Base-by-base conservation (phyloP, 1,140 invertebrate species). In the Melanaphis sacchari region DNA sequence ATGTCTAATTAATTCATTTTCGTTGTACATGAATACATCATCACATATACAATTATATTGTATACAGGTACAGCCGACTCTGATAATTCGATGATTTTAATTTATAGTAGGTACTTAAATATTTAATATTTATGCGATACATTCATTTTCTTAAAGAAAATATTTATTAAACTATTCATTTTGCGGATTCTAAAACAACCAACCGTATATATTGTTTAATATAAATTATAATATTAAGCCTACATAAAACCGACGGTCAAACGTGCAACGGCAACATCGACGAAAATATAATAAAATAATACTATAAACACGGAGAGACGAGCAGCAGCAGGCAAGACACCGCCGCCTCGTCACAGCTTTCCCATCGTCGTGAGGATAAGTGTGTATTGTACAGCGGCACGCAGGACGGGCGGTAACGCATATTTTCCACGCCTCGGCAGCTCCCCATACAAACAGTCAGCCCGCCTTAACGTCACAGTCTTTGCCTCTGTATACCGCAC, bases 371-470 rank as follows among this genome's bases (percentile, higher is more conserved):
- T 8, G 87, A 26, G n/a, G 18, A 49, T 88, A 88, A 46, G 85
- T 38, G 87, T 40, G n/a, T n/a, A 59, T 31, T n/a, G 59, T 52
- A 76, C 15, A n/a, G 15, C n/a, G 59, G 31, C 59, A 40, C 38
- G 36, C 38, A 36, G 38, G 36, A 59, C 91, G 91, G 76, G 91
- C 91, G 66, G 91, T 21, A 26, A 40, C 91, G 91, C 81, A 36
- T 92, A 92, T 92, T 92, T 92, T 92, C 91, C 91, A 92, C 91
- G 91, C 91, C 91, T 92, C 91, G 36, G 91, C 81, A 38, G 91
- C 46, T 92, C 46, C 91, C 91, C 91, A 26, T 84, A 92, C 91
- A 92, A 92, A 92, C 91, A 92, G 91, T 92, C 91, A 92, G 66
- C 66, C 91, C 91, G 90, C 90, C 90, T 92, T 92, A 92, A 92